Conservation (phyloP, 1,140 invertebrate species). For the Anadara kagoshimensis region DNA sequence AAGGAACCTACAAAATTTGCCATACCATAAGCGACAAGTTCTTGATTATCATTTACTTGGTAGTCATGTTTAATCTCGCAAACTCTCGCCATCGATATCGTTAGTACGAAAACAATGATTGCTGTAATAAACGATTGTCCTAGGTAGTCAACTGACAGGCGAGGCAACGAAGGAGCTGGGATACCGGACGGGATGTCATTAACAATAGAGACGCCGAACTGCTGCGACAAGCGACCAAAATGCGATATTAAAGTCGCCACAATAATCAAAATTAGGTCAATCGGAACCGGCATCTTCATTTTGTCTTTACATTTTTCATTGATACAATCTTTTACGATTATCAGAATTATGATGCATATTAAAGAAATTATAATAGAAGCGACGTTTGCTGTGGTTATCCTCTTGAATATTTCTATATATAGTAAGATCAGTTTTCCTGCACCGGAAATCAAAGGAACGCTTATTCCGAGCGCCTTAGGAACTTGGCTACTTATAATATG, state of each 20-base stretch:
- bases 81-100: slow-evolving; percentile 72
- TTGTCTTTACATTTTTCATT: slow-evolving; percentile 83
- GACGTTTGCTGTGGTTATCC: slow-evolving; percentile 65
- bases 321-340: slow-evolving; percentile 86
- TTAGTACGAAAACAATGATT: slow-evolving; percentile 67
- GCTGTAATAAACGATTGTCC: slow-evolving; percentile 58
- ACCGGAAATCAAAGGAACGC: slow-evolving; percentile 38
- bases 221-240: slow-evolving; percentile 63
- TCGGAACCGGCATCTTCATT: slow-evolving; percentile 84
- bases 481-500: slow-evolving; percentile 95
- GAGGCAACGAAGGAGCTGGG: slow-evolving; percentile 44
- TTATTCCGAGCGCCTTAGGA: slow-evolving; percentile 81
- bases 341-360: slow-evolving; percentile 81
- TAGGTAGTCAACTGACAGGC: slow-evolving; percentile 35
- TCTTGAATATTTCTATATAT: slow-evolving; percentile 61
- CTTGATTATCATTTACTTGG: slow-evolving; percentile 73
- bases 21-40: slow-evolving; percentile 75
- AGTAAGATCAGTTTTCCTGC: slow-evolving; percentile 55
- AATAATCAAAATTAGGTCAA: slow-evolving; percentile 84
- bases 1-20: slow-evolving; percentile 73
- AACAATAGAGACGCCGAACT: slow-evolving; percentile 71
- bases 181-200: slow-evolving; percentile 73
- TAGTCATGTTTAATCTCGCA: slow-evolving; percentile 70
- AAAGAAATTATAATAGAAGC: slow-evolving; percentile 79
- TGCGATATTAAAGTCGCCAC: slow-evolving; percentile 70